Percentiles rank a stretch among this genome's conserved stretches.
Conservation (phyloP, 2,113 vertebrate genomes). For the Malurus elegans region DNA sequence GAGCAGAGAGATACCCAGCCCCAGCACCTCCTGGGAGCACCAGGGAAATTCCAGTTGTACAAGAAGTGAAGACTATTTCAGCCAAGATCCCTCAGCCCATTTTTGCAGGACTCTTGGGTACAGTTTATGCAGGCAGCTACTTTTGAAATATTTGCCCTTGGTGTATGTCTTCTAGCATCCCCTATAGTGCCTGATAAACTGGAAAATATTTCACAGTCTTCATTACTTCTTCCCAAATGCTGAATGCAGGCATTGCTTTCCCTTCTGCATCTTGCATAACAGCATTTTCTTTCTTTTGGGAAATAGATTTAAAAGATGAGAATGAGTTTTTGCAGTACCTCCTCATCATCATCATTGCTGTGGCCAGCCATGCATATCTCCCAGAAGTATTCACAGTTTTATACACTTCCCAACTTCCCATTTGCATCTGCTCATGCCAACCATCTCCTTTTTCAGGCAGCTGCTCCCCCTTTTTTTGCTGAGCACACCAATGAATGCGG, state of each 20-base stretch:
- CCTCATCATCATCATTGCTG: neutral
- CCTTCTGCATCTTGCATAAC: constrained; percentile 6
- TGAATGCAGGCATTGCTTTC: neutral
- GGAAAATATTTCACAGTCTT: neutral
- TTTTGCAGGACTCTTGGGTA: neutral
- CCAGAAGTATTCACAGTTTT: neutral
- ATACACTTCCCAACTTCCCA: neutral
- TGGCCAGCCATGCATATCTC: neutral
- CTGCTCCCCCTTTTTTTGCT: neutral
- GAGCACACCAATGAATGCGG: neutral
- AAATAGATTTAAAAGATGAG: neutral
- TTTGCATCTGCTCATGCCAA: neutral
- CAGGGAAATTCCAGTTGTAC: constrained; percentile 5
- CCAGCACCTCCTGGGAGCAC: neutral
- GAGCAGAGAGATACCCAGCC: neutral
- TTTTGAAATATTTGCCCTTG: neutral
- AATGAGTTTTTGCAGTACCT: neutral
- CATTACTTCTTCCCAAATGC: neutral
- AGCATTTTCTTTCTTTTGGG: neutral
- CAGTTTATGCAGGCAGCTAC: neutral
- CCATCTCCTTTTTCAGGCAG: neutral
- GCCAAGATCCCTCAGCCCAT: neutral
- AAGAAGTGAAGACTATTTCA: neutral
- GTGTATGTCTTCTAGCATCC: neutral
- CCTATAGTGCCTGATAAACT: neutral